These are phyloP conservation scores for Heliothis virescens DNA, from an alignment of 1,140 invertebrate species.

Conservation along the genomic window DNA sequence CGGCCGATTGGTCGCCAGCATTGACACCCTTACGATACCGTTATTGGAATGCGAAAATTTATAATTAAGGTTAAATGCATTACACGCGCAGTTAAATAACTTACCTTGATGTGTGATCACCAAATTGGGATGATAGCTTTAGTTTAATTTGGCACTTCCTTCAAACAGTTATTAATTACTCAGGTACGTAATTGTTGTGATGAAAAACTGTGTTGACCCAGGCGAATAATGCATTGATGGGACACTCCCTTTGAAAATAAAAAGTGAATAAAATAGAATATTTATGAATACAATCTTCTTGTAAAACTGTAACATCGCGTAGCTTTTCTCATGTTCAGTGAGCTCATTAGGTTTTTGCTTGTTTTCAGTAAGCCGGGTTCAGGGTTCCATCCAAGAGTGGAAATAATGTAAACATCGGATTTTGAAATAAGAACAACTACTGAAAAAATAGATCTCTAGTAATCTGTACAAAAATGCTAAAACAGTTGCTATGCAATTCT, in stretches of 20 bases:
- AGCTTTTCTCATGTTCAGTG: not conserved
- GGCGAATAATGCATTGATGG: too few species aligned
- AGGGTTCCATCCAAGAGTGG: too few species aligned
- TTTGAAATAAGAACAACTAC: not conserved
- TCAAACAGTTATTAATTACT: too few species aligned
- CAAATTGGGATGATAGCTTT: not conserved
- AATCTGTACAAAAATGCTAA: not conserved
- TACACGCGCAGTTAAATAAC: slow-evolving; percentile 10
- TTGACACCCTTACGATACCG: slow-evolving; percentile 27
- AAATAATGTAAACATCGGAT: too few species aligned
- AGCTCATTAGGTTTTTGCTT: not conserved
- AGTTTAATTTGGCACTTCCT: not conserved
- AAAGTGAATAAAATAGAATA: too few species aligned
- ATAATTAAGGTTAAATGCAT: slow-evolving; percentile 38
- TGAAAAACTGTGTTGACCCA: too few species aligned
- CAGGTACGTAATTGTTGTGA: too few species aligned
- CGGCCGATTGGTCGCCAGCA: not conserved
- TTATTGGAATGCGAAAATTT: slow-evolving; percentile 38
- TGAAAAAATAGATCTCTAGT: not conserved
- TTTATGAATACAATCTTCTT: too few species aligned
- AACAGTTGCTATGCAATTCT: not conserved
- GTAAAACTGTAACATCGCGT: too few species aligned
- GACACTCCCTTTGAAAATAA: too few species aligned
- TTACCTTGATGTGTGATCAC: not conserved
- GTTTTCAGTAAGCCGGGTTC: not conserved